A percentile compares a stretch with the other conserved stretches of the same genome.
phyloP scores from a whole-genome alignment of 2,113 vertebrate species.

The Pycnonotus jocosus region DNA sequence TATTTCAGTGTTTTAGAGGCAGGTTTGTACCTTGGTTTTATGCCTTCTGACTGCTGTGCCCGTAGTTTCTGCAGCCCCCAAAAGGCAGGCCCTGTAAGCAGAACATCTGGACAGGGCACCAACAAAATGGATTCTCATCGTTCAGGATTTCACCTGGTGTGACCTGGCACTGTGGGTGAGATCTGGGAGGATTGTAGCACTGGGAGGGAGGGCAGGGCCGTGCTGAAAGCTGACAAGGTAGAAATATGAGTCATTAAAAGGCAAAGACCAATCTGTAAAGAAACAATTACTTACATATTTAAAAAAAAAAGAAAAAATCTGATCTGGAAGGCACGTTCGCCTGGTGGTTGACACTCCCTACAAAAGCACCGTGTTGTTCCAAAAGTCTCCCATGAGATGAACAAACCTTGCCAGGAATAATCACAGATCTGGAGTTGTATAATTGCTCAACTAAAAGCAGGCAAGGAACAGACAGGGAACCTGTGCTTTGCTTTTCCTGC shows the following conservation, averaged over 20 bases:
- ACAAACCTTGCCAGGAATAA: constrained; percentile 39
- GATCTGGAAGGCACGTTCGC: constrained; percentile 41
- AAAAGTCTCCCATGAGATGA: constrained; percentile 45
- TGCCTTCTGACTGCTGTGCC: neutral
- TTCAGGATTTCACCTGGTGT: constrained; percentile 17
- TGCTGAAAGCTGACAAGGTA: constrained; percentile 53
- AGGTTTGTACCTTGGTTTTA: neutral
- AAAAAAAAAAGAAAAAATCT: neutral
- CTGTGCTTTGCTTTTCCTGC: constrained; percentile 30
- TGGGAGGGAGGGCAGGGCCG: constrained; percentile 40
- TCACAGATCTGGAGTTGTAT: neutral
- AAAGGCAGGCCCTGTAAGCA: neutral
- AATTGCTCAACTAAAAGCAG: constrained; percentile 7
- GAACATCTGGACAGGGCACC: neutral
- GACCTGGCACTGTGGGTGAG: constrained; percentile 44
- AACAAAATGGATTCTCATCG: neutral
- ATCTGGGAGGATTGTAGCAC: constrained; percentile 24
- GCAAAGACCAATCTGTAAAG: constrained; percentile 28
- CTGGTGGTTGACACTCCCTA: constrained; percentile 41
- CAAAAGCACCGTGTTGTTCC: neutral
- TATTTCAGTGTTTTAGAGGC: neutral
- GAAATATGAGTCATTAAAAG: constrained; percentile 40
- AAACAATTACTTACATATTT: constrained; percentile 29
- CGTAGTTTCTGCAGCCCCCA: rapidly evolving
- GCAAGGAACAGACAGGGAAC: neutral